Evolutionary conservation across 2,113 vertebrate species (phyloP).

Genomic region (Phoxinus phoxinus): DNA sequence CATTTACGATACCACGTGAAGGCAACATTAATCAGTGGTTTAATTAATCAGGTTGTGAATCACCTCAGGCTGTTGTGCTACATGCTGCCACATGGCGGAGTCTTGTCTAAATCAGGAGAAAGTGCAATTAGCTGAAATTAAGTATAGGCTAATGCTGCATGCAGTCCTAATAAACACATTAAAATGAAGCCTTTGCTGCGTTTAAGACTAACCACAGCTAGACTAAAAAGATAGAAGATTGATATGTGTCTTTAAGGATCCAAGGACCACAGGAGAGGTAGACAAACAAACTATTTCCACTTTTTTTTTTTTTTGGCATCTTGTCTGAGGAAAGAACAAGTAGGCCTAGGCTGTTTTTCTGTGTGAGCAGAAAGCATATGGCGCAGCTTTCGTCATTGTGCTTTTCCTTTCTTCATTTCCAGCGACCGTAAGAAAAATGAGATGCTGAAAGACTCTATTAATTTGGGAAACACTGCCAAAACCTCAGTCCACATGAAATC

Average conservation of each 20-base stretch:
- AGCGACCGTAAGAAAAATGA: constrained; percentile 37
- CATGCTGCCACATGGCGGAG: constrained; percentile 51
- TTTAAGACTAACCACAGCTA: constrained; percentile 9
- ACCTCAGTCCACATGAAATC: constrained; percentile 15
- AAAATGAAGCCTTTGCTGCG: not conserved
- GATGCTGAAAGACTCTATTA: constrained; percentile 34
- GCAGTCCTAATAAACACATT: not conserved
- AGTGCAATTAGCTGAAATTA: not conserved
- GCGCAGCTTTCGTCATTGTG: constrained; percentile 28
- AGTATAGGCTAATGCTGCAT: too few relatives aligned
- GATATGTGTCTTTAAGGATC: not conserved
- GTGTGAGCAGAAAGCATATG: constrained; percentile 39
- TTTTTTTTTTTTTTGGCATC: constrained; percentile 11
- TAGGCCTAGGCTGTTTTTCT: not conserved
- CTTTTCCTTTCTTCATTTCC: constrained; percentile 30
- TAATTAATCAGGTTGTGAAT: not conserved
- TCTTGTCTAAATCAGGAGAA: constrained; percentile 43
- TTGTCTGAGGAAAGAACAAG: constrained; percentile 24
- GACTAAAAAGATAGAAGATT: constrained; percentile 7
- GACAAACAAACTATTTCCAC: constrained; percentile 22
- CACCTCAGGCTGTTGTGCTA: not conserved
- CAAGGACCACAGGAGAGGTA: constrained; percentile 5
- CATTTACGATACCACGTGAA: too few relatives aligned
- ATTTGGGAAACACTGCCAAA: constrained; percentile 47
- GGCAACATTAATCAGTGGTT: too few relatives aligned